Evolutionary conservation across 2,113 vertebrate species (phyloP), one percentile per base, ranked within the genome.

Genomic region (Hemibagrus wyckioides): DNA sequence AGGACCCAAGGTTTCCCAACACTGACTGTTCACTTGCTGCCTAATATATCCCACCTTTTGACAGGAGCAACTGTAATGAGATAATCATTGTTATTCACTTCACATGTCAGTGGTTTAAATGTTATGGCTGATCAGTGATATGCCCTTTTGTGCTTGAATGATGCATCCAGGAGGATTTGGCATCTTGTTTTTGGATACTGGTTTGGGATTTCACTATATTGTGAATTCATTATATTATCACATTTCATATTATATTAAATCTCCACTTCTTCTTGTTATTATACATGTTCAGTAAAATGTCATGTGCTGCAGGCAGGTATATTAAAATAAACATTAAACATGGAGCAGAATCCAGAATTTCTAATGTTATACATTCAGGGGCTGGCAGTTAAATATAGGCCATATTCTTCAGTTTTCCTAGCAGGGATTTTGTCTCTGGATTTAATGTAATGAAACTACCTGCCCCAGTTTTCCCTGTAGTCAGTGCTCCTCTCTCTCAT

Each of bases 391-490:
- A 89, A 85, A 90, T 85, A 87, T 87, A 87, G 80, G 44, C 73
- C 69, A 85, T 54, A 73, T 30, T 82, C 50, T 36, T 44, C 63
- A 82, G 48, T 84, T 88, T 61, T 86, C 85, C 65, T 28, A 65
- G 73, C 87, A 83, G 88, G 82, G 69, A 83, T 61, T 83, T 87
- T 82, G 82, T 73, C 65, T 48, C 50, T 65, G 41, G 71, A 83
- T 76, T 80, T 48, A 59, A 65, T 77, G 83, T 90, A 86, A 85
- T 84, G 71, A 88, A 75, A 88, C 84, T 83, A 88, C 88, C 69
- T 91, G 87, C n/a, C 86, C 86, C 80, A 90, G 86, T 88, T 84
- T 86, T 33, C 44, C 84, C 59, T 79, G 25, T 86, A 89, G 89
- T 85, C 65, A 65, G 57, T 54, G 65, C 36, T 79, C 25, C 23